Evolutionary conservation across 2,797 vertebrate species (phyloP), one percentile per base, ranked within the genome.

Genomic region (Xenopus petersii): DNA sequence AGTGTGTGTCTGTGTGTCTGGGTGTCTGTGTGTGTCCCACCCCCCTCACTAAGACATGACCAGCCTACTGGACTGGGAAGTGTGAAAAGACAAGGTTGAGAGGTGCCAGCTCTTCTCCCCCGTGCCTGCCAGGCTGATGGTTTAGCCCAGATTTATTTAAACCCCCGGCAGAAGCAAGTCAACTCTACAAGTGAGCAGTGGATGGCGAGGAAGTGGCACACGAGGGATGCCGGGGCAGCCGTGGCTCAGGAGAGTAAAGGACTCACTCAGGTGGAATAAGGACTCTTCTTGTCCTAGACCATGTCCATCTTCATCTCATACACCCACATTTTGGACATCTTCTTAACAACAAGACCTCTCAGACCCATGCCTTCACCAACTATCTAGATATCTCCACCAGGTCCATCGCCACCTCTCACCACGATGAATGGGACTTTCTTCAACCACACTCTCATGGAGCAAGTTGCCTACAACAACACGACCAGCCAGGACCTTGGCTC

Each of bases 371-470:
- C 36, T 42, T 42, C 36, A 42, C 36, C 36, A 55, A 16, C 62
- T 24, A 51, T 12, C 17, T 24, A 9, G n/a, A 11, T 26, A n/a
- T 0, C 60, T 10, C 5, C 6, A 24, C 36, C 5, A 55, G n/a
- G 21, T 67, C 48, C 16, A 48, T 51, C 49, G 2, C 1, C 56
- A 17, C 2, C 61, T 55, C 0, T 56, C 0, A 5, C 81, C 77
- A 98, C 97, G 96, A 98, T 98, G 97, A 98, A 98, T 78, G 86
- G 85, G 80, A 95, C 94, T 47, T 85, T 97, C 81, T 92, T 97
- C 74, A 94, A 95, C 83, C 90, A 91, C 85, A 92, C 90, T 51
- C 67, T 90, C 36, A 75, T 94, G 75, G 92, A 93, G 69, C 91
- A 92, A 75, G 93, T 86, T 51, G 88, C 87, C 72, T 88, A 94